These are phyloP conservation scores for Hypsibius dujardini DNA, from an alignment of 1,140 invertebrate species.

Conservation along the genomic window DNA sequence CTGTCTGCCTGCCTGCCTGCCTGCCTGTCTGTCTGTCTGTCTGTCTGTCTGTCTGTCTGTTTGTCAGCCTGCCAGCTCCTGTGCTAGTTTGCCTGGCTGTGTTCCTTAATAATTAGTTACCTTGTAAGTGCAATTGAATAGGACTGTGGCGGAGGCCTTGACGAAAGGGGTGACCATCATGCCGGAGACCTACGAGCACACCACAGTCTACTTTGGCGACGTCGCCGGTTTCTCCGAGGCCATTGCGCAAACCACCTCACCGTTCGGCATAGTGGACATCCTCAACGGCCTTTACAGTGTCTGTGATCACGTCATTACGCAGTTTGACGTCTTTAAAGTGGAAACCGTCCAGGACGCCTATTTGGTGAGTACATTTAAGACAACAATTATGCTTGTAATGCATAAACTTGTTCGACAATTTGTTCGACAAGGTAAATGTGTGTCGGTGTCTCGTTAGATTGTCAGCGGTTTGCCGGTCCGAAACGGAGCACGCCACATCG, in stretches of 20 bases:
- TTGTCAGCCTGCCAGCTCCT: no score
- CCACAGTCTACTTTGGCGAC: constrained; percentile 34
- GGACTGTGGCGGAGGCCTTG: background rate
- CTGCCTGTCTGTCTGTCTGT: no score
- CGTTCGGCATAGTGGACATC: constrained; percentile 31
- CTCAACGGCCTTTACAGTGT: constrained; percentile 34
- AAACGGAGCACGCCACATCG: constrained; percentile 35
- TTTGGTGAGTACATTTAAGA: constrained; percentile 21
- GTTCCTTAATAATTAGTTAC: no score
- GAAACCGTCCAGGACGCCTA: background rate
- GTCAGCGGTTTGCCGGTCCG: constrained; percentile 23
- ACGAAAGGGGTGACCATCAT: background rate
- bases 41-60: no score
- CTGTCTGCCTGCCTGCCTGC: no score
- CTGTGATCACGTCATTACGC: constrained; percentile 33
- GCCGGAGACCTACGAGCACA: background rate
- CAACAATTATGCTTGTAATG: constrained; percentile 30
- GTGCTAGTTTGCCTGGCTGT: no score
- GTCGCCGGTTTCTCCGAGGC: constrained; percentile 33
- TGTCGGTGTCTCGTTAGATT: background rate
- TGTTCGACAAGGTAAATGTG: background rate
- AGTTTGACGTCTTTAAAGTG: constrained; percentile 35
- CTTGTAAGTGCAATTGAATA: background rate
- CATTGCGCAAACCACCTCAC: background rate
- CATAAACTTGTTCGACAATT: constrained; percentile 23